phyloP scores from a whole-genome alignment of 35 echinoderm and acorn worm genomes.

The Heliocidaris erythrogramma region DNA sequence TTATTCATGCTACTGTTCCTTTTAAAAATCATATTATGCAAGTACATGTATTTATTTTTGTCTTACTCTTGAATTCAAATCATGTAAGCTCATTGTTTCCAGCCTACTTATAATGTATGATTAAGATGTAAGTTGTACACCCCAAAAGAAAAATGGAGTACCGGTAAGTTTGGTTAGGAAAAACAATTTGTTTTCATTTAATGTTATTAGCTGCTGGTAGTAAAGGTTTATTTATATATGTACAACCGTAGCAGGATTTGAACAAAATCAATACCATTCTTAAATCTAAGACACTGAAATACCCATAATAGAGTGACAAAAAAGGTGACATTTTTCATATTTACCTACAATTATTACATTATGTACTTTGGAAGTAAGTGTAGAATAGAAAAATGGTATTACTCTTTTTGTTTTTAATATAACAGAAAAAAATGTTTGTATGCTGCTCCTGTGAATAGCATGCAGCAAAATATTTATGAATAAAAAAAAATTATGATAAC shows the following conservation, averaged over 20 bases:
- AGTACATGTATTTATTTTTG: background rate
- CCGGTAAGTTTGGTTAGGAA: background rate
- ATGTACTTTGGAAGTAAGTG: background rate
- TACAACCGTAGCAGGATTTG: no score
- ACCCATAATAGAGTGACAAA: background rate
- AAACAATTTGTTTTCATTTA: background rate
- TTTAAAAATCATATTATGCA: background rate
- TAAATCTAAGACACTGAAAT: background rate
- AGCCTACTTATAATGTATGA: background rate
- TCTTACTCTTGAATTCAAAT: background rate
- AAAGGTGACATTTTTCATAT: background rate
- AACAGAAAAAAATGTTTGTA: conserved; percentile 29
- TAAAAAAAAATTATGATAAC: conserved; percentile 6
- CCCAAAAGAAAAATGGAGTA: no score
- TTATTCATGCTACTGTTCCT: background rate
- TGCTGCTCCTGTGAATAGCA: conserved; percentile 5
- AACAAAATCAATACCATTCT: no score
- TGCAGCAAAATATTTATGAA: conserved; percentile 28
- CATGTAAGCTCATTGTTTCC: background rate
- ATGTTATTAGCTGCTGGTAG: no score
- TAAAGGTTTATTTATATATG: no score
- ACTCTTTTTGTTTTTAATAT: conserved; percentile 9
- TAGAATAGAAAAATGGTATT: background rate
- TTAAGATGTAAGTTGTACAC: no score
- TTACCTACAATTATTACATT: background rate